Evolutionary conservation across 1,140 invertebrate species (phyloP).

Genomic region (Choristoneura fumiferana): DNA sequence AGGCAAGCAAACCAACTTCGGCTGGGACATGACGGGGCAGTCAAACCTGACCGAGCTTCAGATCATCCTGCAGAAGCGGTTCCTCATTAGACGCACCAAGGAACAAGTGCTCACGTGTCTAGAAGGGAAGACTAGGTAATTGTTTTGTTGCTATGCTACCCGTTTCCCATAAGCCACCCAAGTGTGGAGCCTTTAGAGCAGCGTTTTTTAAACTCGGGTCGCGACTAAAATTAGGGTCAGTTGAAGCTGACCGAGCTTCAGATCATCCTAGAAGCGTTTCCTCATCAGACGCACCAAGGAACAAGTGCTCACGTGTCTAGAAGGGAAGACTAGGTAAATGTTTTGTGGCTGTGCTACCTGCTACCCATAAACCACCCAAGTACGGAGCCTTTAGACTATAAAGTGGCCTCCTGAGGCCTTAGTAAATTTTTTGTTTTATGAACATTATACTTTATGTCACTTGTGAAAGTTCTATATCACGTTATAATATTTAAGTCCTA

Average conservation of each 20-base stretch:
- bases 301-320: constrained; percentile 90
- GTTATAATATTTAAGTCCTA: too few species aligned
- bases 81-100: constrained; percentile 94
- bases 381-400: too few species aligned
- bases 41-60: constrained; percentile 91
- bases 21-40: constrained; percentile 91
- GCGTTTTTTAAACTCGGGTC: too few species aligned
- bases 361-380: too few species aligned
- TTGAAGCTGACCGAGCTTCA: constrained; percentile 91
- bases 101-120: constrained; percentile 89
- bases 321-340: constrained; percentile 88
- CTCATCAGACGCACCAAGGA: constrained; percentile 93
- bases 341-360: constrained; percentile 11
- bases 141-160: constrained; percentile 12
- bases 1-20: constrained; percentile 86
- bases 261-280: constrained; percentile 85
- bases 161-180: too few species aligned
- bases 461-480: too few species aligned
- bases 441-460: too few species aligned
- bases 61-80: constrained; percentile 84
- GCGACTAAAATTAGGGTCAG: too few species aligned
- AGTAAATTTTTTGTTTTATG: too few species aligned
- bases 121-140: constrained; percentile 90
- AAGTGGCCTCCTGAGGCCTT: too few species aligned
- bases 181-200: too few species aligned